These are phyloP conservation scores for Zaprionus capensis DNA, from an alignment of 1,140 invertebrate genomes.

Conservation along the genomic window DNA sequence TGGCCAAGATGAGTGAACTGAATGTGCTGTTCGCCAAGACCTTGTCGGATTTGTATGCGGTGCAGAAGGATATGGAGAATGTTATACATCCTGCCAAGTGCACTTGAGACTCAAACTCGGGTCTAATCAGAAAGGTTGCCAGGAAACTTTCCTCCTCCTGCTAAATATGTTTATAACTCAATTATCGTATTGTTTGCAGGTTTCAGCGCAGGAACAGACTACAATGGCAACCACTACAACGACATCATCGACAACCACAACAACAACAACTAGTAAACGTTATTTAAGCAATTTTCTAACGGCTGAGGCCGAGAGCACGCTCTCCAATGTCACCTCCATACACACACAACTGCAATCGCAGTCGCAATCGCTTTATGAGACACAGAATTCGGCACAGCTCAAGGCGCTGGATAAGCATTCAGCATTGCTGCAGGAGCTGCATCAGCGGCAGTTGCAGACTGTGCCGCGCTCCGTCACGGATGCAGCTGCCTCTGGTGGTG, in stretches of 20 bases:
- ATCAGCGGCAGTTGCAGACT: slow-evolving; percentile 73
- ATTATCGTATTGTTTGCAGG: slow-evolving; percentile 37
- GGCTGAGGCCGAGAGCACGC: slow-evolving; percentile 80
- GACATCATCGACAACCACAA: slow-evolving; percentile 67
- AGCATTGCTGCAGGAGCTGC: slow-evolving; percentile 72
- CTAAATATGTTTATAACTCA: not conserved
- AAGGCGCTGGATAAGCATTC: slow-evolving; percentile 78
- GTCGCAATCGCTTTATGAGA: slow-evolving; percentile 69
- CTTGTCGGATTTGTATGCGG: slow-evolving; percentile 71
- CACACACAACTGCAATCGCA: slow-evolving; percentile 80
- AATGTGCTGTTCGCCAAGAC: slow-evolving; percentile 79
- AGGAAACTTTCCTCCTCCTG: not conserved
- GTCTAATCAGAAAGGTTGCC: slow-evolving; percentile 70
- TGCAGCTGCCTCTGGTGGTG: slow-evolving; percentile 40
- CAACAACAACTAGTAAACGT: slow-evolving; percentile 74
- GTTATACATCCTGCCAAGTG: slow-evolving; percentile 80
- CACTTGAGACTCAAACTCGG: slow-evolving; percentile 83
- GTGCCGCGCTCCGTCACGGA: slow-evolving; percentile 50
- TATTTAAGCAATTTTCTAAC: slow-evolving; percentile 79
- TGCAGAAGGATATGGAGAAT: slow-evolving; percentile 87
- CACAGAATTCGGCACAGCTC: slow-evolving; percentile 63
- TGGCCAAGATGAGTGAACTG: slow-evolving; percentile 78
- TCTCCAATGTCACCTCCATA: slow-evolving; percentile 83
- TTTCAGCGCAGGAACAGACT: slow-evolving; percentile 79
- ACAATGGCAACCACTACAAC: slow-evolving; percentile 73